Base-by-base conservation (phyloP, 1,140 invertebrate genomes). In the Eumeta japonica region DNA sequence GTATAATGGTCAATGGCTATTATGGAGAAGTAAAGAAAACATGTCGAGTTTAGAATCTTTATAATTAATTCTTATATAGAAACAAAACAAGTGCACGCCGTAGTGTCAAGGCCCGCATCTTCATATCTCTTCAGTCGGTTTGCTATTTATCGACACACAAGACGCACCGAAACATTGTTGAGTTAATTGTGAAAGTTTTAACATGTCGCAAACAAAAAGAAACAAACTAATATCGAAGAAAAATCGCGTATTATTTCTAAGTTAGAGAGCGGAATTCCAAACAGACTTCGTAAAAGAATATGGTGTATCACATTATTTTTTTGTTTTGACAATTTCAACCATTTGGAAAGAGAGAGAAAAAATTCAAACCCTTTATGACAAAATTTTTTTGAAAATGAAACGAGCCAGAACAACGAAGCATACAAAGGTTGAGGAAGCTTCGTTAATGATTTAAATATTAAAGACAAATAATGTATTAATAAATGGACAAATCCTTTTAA, bases 241-340 rank as follows among this genome's bases (percentile, higher is more conserved):
- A 55, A 49, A 44, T 45, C 30, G 34, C 30, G 16, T 41, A 45
- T 53, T 42, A 56, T 53, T 27, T 53, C 39, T 39, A 58, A 43
- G 44, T 35, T 60, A 37, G 41, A 48, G 24, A 52, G 14, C 11
- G 50, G 46, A 39, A 37, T 38, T 42, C 19, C 48, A 39, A 55
- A 54, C 46, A 46, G 44, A 46, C 3, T 37, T n/a, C n/a, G n/a
- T n/a, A n/a, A n/a, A n/a, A n/a, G n/a, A n/a, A n/a, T n/a, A n/a
- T n/a, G n/a, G n/a, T 49, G 33, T 52, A 36, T 39, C 35, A 52
- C n/a, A 39, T 16, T 19, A 51, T 49, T 45, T 43, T 28, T 41
- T 50, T 60, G 43, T 45, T 42, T 35, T 28, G 20, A 43, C 44
- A 16, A 46, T 52, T 41, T 44, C n/a, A n/a, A n/a, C n/a, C n/a